A percentile compares a stretch with the other conserved stretches of the same genome.
phyloP scores from a whole-genome alignment of 1,140 invertebrate species.

The Notospermus geniculatus region DNA sequence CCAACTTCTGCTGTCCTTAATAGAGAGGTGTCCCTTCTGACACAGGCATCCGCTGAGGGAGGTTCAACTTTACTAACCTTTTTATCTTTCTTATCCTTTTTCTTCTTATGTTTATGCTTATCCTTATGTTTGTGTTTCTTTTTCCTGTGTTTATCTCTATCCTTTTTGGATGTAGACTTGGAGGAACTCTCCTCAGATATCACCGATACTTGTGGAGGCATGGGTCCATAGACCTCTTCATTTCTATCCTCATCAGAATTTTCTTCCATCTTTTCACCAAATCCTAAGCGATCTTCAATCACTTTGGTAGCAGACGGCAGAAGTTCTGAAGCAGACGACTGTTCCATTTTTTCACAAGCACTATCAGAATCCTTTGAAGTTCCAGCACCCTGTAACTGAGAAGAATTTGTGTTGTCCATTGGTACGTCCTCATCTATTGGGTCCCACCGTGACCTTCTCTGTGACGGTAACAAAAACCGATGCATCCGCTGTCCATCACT shows the following conservation, averaged over 20 bases:
- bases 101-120: slow-evolving; percentile 11
- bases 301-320: too few species aligned
- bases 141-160: slow-evolving; percentile 7
- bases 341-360: background rate
- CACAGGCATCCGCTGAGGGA: too few species aligned
- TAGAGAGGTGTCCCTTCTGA: too few species aligned
- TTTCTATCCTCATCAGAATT: slow-evolving; percentile 15
- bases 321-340: background rate
- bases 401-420: background rate
- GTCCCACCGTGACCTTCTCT: background rate
- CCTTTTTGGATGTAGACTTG: background rate
- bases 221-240: slow-evolving; percentile 11
- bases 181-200: slow-evolving; percentile 9
- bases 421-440: too few species aligned
- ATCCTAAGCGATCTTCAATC: background rate
- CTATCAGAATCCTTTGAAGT: background rate
- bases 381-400: too few species aligned
- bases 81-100: slow-evolving; percentile 14
- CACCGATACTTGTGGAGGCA: slow-evolving; percentile 16
- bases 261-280: slow-evolving; percentile 11
- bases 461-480: background rate
- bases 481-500: background rate
- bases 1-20: slow-evolving; percentile 3
- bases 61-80: background rate
- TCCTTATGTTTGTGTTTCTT: slow-evolving; percentile 10